A percentile compares a stretch with the other conserved stretches of the same genome.
Conservation (phyloP, 2,888 invertebrate genomes). For the Phasia obesa region DNA sequence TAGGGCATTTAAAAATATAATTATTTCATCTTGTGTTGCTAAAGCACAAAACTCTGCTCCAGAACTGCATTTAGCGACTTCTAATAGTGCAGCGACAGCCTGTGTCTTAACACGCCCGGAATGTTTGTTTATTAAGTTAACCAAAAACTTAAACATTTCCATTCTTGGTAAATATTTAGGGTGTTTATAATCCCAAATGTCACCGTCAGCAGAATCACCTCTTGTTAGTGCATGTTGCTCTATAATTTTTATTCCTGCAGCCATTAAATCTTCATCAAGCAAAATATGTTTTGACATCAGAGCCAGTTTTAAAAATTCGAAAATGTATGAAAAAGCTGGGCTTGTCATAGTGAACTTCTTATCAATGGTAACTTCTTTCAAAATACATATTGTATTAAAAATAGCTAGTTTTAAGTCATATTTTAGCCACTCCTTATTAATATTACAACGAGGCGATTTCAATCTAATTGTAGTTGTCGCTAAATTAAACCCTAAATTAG, state of each 20-base stretch:
- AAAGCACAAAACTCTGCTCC: conserved; percentile 86
- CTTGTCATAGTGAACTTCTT: conserved; percentile 81
- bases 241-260: conserved; percentile 86
- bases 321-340: conserved; percentile 92
- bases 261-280: conserved; percentile 84
- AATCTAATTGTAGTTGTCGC: conserved; percentile 89
- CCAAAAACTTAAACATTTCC: conserved; percentile 91
- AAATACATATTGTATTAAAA: conserved; percentile 84
- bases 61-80: conserved; percentile 89
- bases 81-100: conserved; percentile 90
- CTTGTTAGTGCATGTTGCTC: conserved; percentile 88
- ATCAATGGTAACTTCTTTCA: conserved; percentile 83
- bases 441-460: conserved; percentile 90
- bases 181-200: conserved; percentile 85
- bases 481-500: conserved; percentile 85
- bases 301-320: conserved; percentile 89
- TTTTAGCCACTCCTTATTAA: conserved; percentile 90
- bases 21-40: conserved; percentile 88
- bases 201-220: conserved; percentile 80
- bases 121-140: conserved; percentile 89
- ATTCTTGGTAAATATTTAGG: conserved; percentile 91
- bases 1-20: conserved; percentile 89
- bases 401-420: conserved; percentile 86
- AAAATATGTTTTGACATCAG: conserved; percentile 83
- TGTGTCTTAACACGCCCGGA: conserved; percentile 89